phyloP scores from a whole-genome alignment of 2,113 vertebrate species.

The Propithecus coquereli region DNA sequence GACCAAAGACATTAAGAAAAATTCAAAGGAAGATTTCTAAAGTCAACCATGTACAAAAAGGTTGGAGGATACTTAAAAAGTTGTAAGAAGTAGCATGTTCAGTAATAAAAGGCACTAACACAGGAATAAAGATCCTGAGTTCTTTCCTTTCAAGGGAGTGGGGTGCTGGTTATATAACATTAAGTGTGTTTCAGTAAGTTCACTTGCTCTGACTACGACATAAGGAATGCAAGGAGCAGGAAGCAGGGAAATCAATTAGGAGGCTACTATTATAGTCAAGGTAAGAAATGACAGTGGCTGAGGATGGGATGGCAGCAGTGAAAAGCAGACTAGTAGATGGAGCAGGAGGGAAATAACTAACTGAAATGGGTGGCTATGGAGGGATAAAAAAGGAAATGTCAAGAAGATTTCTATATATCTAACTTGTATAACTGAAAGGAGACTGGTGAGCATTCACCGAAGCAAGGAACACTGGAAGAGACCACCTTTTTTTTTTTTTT shows the following conservation, averaged over 20 bases:
- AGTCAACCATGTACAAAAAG: not conserved
- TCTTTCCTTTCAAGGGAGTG: fast-evolving
- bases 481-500: too few relatives aligned
- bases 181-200: not conserved
- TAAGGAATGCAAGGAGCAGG: not conserved
- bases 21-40: not conserved
- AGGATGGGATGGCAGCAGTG: fast-evolving
- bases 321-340: not conserved
- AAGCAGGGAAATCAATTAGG: not conserved
- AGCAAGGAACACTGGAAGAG: not conserved
- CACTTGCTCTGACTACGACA: not conserved
- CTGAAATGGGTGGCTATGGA: not conserved
- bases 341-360: not conserved
- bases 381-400: not conserved
- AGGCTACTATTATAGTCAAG: not conserved
- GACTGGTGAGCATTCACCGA: not conserved
- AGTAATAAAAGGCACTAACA: not conserved
- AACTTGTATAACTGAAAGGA: not conserved
- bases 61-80: not conserved
- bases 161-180: not conserved
- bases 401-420: not conserved
- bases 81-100: not conserved
- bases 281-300: not conserved
- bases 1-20: not conserved
- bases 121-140: not conserved